Conservation (phyloP, 2,113 vertebrate genomes). For the Empidonax alnorum region DNA sequence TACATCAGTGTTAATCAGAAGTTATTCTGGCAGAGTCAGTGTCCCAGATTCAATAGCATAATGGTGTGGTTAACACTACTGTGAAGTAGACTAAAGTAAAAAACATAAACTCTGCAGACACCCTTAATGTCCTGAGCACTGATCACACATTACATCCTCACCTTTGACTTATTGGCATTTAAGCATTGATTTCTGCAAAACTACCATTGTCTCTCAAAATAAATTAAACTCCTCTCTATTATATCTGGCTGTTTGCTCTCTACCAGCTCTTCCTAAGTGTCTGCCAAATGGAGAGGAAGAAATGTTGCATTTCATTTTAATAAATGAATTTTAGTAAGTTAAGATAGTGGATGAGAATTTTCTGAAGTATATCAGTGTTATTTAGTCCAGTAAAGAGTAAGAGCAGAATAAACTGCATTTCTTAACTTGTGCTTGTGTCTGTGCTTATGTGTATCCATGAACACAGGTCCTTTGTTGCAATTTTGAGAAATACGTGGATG, state of each 20-base stretch:
- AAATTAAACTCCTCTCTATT: neutral
- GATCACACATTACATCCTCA: neutral
- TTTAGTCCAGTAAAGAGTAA: neutral
- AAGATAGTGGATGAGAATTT: neutral
- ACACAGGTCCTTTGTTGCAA: neutral
- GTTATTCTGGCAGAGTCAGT: fast-evolving
- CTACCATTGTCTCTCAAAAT: neutral
- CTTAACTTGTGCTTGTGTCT: neutral
- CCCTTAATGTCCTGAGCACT: neutral
- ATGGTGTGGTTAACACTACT: neutral
- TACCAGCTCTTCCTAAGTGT: neutral
- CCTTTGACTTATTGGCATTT: neutral
- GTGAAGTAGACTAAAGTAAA: neutral
- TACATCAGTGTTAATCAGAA: neutral
- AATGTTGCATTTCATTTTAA: neutral
- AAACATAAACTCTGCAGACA: neutral
- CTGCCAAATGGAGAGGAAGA: neutral
- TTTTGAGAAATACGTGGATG: neutral
- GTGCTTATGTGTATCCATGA: neutral
- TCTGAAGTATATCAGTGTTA: neutral
- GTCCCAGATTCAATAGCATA: neutral
- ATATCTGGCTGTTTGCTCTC: neutral
- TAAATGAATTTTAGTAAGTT: neutral
- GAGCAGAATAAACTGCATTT: neutral
- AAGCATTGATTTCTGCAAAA: neutral